Evolutionary conservation across 2,888 invertebrate species (phyloP).

Genomic region (Ectemnius lituratus): DNA sequence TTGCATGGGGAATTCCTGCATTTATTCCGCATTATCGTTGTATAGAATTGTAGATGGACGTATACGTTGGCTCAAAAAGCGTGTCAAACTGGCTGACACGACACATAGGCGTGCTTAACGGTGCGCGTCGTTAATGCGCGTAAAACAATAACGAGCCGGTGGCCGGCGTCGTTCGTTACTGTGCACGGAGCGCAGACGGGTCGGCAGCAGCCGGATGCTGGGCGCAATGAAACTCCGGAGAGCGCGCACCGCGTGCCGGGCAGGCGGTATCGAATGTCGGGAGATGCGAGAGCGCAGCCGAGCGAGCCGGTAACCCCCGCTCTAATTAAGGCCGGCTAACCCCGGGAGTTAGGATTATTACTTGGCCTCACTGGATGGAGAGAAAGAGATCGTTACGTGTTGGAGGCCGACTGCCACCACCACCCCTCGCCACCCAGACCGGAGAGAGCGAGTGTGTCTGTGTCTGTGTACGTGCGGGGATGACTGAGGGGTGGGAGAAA

Average conservation of each 20-base stretch:
- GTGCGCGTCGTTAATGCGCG: slow-evolving; percentile 18
- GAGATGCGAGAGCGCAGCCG: slow-evolving; percentile 63
- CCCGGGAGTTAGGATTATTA: slow-evolving; percentile 76
- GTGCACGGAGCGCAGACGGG: slow-evolving; percentile 1
- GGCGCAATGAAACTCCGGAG: too few species aligned
- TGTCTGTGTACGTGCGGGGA: slow-evolving; percentile 17
- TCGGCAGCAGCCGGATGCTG: too few species aligned
- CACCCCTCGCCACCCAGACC: too few species aligned
- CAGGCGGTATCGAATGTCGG: slow-evolving; percentile 61
- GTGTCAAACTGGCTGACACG: too few species aligned
- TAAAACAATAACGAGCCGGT: slow-evolving; percentile 27
- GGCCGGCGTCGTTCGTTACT: slow-evolving; percentile 32
- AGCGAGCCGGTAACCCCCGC: slow-evolving; percentile 69
- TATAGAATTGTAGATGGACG: too few species aligned
- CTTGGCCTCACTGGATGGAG: slow-evolving; percentile 50
- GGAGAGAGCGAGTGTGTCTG: background rate
- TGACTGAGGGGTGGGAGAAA: slow-evolving; percentile 46
- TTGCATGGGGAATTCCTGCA: too few species aligned
- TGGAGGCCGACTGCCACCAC: background rate
- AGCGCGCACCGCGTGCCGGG: slow-evolving; percentile 41
- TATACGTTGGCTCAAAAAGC: too few species aligned
- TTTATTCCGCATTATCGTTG: too few species aligned
- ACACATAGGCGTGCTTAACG: slow-evolving; percentile 4
- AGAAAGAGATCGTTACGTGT: slow-evolving; percentile 15
- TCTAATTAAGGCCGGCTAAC: slow-evolving; percentile 75